These are phyloP conservation scores for Eurystomus glaucurus DNA, from an alignment of 2,797 vertebrate genomes.

Conservation along the genomic window DNA sequence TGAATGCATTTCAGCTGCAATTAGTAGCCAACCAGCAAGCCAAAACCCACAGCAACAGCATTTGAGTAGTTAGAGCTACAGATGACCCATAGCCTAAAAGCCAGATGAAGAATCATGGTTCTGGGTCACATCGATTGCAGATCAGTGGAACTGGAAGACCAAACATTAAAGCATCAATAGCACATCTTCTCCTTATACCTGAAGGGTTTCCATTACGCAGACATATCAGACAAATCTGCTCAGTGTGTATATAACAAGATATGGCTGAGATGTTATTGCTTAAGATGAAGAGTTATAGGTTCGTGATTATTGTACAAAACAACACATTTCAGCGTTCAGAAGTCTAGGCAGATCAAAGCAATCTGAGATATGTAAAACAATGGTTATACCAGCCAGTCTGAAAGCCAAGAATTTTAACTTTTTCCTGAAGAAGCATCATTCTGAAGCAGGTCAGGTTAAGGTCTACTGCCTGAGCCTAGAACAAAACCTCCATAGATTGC, in stretches of 20 bases:
- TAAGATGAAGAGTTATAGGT: background rate
- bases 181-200: background rate
- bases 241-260: background rate
- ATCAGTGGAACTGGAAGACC: background rate
- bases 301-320: background rate
- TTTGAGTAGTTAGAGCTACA: background rate
- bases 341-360: background rate
- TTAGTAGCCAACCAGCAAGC: background rate
- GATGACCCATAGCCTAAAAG: background rate
- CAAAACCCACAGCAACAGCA: background rate
- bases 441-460: background rate
- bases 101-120: background rate
- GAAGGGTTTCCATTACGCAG: background rate
- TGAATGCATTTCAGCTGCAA: background rate
- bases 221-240: background rate
- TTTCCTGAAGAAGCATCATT: background rate
- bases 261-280: background rate
- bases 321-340: background rate
- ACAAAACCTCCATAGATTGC: background rate
- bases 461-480: background rate
- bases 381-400: background rate
- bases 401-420: background rate
- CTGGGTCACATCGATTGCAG: accelerated
- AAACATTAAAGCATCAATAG: background rate
- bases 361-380: background rate